phyloP scores from a whole-genome alignment of 1,140 invertebrate species.

The Drosophila novamexicana region DNA sequence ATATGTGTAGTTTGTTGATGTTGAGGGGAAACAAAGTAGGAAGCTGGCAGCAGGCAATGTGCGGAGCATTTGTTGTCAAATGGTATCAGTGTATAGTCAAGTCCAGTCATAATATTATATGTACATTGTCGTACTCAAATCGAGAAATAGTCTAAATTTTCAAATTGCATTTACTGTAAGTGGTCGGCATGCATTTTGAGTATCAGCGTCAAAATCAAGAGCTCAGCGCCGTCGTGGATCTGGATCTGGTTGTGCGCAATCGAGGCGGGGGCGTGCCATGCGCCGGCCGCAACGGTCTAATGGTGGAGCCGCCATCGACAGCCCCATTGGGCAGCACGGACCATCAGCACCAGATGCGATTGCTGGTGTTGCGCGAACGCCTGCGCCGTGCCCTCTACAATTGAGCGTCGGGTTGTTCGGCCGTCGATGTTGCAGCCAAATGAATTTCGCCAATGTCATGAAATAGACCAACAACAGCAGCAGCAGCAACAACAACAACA shows the following conservation, averaged over 20 bases:
- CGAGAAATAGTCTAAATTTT: conserved; percentile 43
- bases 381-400: conserved; percentile 55
- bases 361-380: conserved; percentile 54
- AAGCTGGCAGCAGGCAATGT: not conserved
- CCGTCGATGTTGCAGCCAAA: not conserved
- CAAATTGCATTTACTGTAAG: not conserved
- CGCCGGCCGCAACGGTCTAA: conserved; percentile 4
- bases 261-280: conserved; percentile 45
- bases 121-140: conserved; percentile 9
- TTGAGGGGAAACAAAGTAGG: too few relatives aligned
- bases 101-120: conserved; percentile 3
- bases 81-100: not conserved
- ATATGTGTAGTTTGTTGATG: too few relatives aligned
- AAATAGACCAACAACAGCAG: not conserved
- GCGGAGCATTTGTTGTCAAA: not conserved
- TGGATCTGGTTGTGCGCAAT: conserved; percentile 30
- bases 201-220: conserved; percentile 17
- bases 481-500: not conserved
- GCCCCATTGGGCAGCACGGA: conserved; percentile 18
- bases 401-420: conserved; percentile 3
- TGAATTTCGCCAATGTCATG: not conserved
- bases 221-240: not conserved
- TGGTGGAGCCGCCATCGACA: conserved; percentile 1
- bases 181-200: conserved; percentile 37
- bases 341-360: conserved; percentile 51